phyloP scores from a whole-genome alignment of 2,797 vertebrate genomes.

The Fratercula arctica region DNA sequence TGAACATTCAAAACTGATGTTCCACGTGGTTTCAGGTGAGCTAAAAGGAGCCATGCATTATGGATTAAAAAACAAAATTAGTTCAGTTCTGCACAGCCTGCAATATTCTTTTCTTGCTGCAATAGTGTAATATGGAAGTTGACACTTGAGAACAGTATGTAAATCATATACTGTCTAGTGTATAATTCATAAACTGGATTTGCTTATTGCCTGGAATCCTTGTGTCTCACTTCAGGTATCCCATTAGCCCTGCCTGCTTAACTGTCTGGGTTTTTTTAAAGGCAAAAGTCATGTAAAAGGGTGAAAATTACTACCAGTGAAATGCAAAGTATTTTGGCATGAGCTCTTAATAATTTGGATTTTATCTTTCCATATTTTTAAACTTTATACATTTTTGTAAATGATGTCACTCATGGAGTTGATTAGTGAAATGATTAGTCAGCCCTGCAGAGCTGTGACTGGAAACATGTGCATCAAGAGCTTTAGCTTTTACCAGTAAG shows the following conservation, averaged over 20 bases:
- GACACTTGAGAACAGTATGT: neutral
- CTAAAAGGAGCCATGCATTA: neutral
- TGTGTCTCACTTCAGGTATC: conserved; percentile 39
- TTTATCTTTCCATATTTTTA: conserved; percentile 60
- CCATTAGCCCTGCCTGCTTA: conserved; percentile 26
- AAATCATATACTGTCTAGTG: neutral
- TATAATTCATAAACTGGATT: neutral
- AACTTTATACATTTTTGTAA: conserved; percentile 48
- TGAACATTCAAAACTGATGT: neutral
- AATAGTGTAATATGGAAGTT: neutral
- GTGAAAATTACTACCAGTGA: neutral
- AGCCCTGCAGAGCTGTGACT: conserved; percentile 73
- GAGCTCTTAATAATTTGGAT: conserved; percentile 39
- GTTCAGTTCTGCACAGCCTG: neutral
- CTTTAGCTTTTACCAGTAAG: conserved; percentile 87
- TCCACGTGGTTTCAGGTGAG: neutral
- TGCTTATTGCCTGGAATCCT: conserved; percentile 53
- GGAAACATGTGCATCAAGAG: conserved; percentile 70
- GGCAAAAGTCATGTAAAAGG: neutral
- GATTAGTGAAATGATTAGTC: conserved; percentile 28
- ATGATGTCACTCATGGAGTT: neutral
- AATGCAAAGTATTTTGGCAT: conserved; percentile 19
- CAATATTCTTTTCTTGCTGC: neutral
- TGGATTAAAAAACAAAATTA: neutral
- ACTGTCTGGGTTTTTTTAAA: conserved; percentile 11